These are phyloP conservation scores for Promerops cafer DNA, from an alignment of 2,113 vertebrate genomes.

Conservation along the genomic window DNA sequence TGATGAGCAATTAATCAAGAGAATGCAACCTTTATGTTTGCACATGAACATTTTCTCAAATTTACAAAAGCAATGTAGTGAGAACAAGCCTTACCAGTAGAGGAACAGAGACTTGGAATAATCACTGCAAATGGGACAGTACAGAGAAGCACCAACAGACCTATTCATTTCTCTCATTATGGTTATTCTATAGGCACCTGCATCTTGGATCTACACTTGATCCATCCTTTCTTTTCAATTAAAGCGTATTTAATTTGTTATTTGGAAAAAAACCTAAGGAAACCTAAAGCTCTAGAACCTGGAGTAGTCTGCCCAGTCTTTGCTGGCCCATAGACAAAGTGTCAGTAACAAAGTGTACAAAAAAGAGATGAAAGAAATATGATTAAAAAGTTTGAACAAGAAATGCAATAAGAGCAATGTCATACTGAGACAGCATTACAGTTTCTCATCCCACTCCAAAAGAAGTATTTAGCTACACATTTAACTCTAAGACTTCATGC, in stretches of 20 bases:
- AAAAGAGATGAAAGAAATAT: background rate
- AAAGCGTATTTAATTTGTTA: background rate
- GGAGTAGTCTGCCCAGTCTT: background rate
- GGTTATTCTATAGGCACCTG: background rate
- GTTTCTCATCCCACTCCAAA: background rate
- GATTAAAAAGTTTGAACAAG: background rate
- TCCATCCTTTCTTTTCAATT: background rate
- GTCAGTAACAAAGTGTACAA: background rate
- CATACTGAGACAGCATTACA: background rate
- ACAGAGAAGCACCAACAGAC: background rate
- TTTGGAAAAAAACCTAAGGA: background rate
- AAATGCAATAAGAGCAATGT: background rate
- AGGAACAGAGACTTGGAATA: background rate
- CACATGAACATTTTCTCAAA: background rate
- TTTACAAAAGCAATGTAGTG: background rate
- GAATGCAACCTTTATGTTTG: background rate
- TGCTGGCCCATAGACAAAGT: background rate
- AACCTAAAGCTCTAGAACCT: background rate
- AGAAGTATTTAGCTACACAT: background rate
- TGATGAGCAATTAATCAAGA: background rate
- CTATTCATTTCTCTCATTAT: background rate
- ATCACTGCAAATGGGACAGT: background rate
- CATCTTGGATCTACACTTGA: background rate
- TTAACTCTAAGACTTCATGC: background rate
- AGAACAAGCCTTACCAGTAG: background rate